Evolutionary conservation across 1,140 invertebrate genomes (phyloP), one percentile per base, ranked within the genome.

Genomic region (Scaptomyza montana): DNA sequence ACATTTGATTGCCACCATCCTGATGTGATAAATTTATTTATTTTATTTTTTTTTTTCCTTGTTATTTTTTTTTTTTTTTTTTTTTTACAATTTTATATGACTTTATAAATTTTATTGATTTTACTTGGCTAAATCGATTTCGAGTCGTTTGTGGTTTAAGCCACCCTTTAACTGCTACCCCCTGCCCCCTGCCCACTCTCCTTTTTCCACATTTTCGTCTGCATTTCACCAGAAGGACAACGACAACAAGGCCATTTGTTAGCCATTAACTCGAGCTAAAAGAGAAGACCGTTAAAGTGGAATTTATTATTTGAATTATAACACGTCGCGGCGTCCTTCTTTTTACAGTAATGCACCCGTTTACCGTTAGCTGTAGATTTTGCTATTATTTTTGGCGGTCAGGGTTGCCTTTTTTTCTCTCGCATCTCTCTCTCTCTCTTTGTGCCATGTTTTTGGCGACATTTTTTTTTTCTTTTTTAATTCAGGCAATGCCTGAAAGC

Each of bases 241-340:
- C 50, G 55, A 73, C 63, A 72, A 72, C 69, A 55, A 72, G 64
- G 64, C 59, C 61, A 47, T 66, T 86, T 70, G 72, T 69, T 72
- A 69, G 78, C 81, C 78, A 59, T 60, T 66, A 54, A 51, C 39
- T 12, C 30, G 51, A 21, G 64, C 19, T 19, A 25, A 25, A 25
- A 25, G 51, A 33, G 64, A 46, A 43, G 67, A 71, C 62, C 84
- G 78, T 86, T 77, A 82, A 82, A 78, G 33, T 71, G 70, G 72
- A 87, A 82, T 87, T 82, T 89, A 89, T 89, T 87, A 79, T 87
- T 87, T 77, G 68, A 72, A 77, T 70, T 84, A 82, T 62, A 61
- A 57, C 49, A 53, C 55, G 33, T 65, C 28, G 8, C 55, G 33
- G 65, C 36, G 8, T 16, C 16, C 16, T 16, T 16, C 16, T 16